Conservation (phyloP, 1,140 invertebrate genomes). For the Ostrea denselamellosa region DNA sequence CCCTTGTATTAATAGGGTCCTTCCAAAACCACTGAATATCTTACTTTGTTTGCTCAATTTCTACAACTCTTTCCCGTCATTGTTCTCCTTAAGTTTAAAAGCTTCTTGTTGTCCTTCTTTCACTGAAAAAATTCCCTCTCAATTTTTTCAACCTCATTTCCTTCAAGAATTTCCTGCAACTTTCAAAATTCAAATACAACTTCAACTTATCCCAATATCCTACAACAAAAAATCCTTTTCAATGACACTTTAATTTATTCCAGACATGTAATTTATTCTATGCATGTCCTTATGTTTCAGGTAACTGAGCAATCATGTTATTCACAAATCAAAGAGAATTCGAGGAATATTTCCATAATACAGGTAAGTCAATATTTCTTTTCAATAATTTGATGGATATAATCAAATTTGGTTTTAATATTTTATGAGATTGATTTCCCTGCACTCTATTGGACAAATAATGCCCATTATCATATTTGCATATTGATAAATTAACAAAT, state of each 20-base stretch:
- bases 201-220: background rate
- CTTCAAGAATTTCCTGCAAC: background rate
- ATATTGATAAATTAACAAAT: background rate
- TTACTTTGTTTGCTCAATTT: too few species aligned
- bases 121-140: background rate
- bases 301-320: background rate
- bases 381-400: background rate
- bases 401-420: background rate
- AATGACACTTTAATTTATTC: background rate
- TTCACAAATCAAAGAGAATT: background rate
- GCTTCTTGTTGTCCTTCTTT: background rate
- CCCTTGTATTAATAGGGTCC: too few species aligned
- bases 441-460: background rate
- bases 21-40: too few species aligned
- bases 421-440: constrained; percentile 17
- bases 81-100: background rate
- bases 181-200: background rate
- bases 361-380: background rate
- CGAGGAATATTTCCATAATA: background rate
- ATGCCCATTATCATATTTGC: background rate
- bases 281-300: background rate
- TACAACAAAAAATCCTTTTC: background rate
- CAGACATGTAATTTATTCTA: background rate
- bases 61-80: too few species aligned
- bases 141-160: background rate